These are phyloP conservation scores for Syrista parreyssii DNA, from an alignment of 2,888 invertebrate species.

Conservation along the genomic window DNA sequence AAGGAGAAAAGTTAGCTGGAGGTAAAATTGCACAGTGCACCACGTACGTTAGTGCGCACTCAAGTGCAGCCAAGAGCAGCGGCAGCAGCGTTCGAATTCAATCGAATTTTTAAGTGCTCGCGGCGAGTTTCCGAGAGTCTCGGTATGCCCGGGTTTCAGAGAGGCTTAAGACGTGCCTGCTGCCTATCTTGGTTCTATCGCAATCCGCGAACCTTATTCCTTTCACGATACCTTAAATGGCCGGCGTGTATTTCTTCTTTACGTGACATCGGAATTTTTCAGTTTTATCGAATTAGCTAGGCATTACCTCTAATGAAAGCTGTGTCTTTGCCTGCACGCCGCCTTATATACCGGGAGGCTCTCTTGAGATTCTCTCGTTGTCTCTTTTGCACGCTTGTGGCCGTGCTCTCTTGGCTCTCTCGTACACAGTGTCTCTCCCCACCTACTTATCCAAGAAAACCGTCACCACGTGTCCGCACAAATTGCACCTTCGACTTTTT, in stretches of 20 bases:
- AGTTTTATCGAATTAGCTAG: conserved; percentile 63
- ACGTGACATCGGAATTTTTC: conserved; percentile 62
- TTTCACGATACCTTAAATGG: conserved; percentile 5
- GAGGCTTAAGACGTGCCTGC: not conserved
- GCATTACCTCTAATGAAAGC: conserved; percentile 61
- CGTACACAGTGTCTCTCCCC: not conserved
- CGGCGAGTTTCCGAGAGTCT: too few species aligned
- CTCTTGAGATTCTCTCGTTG: not conserved
- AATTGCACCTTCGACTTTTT: not conserved
- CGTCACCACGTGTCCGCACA: conserved; percentile 45
- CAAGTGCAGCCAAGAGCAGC: too few species aligned
- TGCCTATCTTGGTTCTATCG: conserved; percentile 15
- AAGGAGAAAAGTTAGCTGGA: too few species aligned
- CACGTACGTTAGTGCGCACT: too few species aligned
- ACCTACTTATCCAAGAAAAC: not conserved
- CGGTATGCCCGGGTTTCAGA: not conserved
- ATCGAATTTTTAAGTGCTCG: too few species aligned
- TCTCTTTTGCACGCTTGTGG: conserved; percentile 9
- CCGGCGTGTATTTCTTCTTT: conserved; percentile 43
- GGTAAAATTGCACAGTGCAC: too few species aligned
- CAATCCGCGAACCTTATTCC: conserved; percentile 22
- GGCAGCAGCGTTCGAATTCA: too few species aligned
- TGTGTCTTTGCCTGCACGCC: conserved; percentile 39
- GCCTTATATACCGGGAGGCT: conserved; percentile 1
- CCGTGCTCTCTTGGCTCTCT: conserved; percentile 15